These are phyloP conservation scores for Ischnura elegans DNA, from an alignment of 2,888 invertebrate species.

Conservation along the genomic window DNA sequence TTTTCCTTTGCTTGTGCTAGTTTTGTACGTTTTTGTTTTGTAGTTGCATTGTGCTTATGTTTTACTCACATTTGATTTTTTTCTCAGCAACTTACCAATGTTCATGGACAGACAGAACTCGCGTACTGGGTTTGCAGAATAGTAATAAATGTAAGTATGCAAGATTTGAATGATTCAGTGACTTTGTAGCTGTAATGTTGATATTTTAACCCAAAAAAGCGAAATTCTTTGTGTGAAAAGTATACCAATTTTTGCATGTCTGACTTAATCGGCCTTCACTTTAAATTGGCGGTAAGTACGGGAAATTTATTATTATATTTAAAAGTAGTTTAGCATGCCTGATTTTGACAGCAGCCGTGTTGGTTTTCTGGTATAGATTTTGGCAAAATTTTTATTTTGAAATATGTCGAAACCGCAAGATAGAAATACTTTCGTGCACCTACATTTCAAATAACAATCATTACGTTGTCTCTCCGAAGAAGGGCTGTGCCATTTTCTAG, in stretches of 20 bases:
- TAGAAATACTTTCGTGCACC: too few species aligned
- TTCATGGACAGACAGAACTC: slow-evolving; percentile 79
- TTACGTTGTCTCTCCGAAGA: too few species aligned
- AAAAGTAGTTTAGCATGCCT: background rate
- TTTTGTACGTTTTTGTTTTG: background rate
- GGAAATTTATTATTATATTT: background rate
- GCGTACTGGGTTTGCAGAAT: slow-evolving; percentile 79
- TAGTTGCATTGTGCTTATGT: slow-evolving; percentile 12
- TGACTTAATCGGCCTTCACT: background rate
- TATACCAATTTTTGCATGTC: background rate
- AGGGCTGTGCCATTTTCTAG: too few species aligned
- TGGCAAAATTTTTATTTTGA: too few species aligned
- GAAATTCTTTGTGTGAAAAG: background rate
- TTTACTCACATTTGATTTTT: slow-evolving; percentile 63
- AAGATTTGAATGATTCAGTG: slow-evolving; percentile 54
- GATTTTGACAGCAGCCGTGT: too few species aligned
- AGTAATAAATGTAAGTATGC: slow-evolving; percentile 76
- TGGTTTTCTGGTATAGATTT: too few species aligned
- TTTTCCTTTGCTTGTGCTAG: slow-evolving; percentile 28
- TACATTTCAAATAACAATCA: too few species aligned
- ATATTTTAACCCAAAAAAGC: background rate
- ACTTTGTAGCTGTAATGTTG: background rate
- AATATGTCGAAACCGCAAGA: too few species aligned
- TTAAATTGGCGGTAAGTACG: background rate
- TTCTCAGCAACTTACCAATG: slow-evolving; percentile 77